Conservation (phyloP, 2,797 vertebrate species). For the Dendrocincla tyrannina region DNA sequence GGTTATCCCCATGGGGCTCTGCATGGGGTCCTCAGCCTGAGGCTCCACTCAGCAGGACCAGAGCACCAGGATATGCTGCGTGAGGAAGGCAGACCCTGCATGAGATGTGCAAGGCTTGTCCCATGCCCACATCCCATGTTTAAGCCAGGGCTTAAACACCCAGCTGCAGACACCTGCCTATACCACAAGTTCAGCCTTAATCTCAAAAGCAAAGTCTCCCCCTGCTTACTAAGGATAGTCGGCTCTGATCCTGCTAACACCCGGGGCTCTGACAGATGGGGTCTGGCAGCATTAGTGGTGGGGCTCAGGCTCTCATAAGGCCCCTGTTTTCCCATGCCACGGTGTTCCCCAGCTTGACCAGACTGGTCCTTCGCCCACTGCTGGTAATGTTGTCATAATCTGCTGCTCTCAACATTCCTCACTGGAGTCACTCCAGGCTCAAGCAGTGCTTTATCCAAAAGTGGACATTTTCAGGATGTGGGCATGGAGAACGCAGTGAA, state of each 20-base stretch:
- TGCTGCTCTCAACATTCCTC: neutral
- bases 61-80: fast-evolving
- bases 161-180: neutral
- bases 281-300: neutral
- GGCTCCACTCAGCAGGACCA: neutral
- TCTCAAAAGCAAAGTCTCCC: neutral
- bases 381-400: neutral
- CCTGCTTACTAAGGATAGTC: neutral
- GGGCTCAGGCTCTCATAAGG: neutral
- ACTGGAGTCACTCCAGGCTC: neutral
- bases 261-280: neutral
- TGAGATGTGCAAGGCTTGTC: neutral
- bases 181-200: neutral
- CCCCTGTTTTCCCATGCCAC: neutral
- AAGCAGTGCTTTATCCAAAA: neutral
- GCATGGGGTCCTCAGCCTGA: fast-evolving
- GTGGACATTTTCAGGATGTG: neutral
- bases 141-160: neutral
- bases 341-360: neutral
- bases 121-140: fast-evolving
- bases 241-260: neutral
- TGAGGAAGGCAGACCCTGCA: neutral
- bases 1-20: neutral
- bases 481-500: fast-evolving
- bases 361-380: neutral